phyloP scores from a whole-genome alignment of 2,113 vertebrate genomes.

The Pardalotus punctatus region DNA sequence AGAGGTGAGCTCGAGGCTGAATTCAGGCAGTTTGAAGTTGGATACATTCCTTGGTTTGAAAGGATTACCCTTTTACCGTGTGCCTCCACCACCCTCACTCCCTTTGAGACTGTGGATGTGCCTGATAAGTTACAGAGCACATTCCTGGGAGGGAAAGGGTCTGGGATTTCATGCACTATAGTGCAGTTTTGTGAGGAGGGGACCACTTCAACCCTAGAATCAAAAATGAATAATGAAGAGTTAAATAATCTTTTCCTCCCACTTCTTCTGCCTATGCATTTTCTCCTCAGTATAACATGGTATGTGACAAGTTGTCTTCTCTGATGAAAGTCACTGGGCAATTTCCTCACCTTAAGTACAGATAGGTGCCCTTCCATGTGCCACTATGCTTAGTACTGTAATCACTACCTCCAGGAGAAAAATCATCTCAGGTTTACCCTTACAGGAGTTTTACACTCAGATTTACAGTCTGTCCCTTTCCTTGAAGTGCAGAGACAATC shows the following conservation, averaged over 20 bases:
- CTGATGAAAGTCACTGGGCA: neutral
- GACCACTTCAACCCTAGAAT: neutral
- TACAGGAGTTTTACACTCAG: neutral
- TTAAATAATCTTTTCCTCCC: neutral
- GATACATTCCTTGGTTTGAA: neutral
- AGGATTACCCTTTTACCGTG: fast-evolving
- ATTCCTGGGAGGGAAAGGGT: neutral
- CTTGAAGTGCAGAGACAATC: neutral
- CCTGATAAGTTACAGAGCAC: neutral
- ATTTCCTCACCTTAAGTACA: neutral
- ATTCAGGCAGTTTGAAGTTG: neutral
- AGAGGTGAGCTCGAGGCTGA: neutral
- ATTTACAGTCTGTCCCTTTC: neutral
- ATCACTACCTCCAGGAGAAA: neutral
- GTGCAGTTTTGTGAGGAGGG: neutral
- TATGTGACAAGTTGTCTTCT: neutral
- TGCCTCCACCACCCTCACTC: neutral
- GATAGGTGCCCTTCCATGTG: neutral
- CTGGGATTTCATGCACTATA: neutral
- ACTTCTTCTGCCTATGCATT: neutral
- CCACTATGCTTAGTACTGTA: neutral
- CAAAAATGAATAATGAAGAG: neutral
- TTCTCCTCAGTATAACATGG: neutral
- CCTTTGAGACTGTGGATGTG: neutral
- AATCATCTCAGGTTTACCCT: neutral